A percentile compares a stretch with the other conserved stretches of the same genome.
Evolutionary conservation across 2,888 invertebrate genomes (phyloP).

Genomic region (Cylindroiulus punctatus): DNA sequence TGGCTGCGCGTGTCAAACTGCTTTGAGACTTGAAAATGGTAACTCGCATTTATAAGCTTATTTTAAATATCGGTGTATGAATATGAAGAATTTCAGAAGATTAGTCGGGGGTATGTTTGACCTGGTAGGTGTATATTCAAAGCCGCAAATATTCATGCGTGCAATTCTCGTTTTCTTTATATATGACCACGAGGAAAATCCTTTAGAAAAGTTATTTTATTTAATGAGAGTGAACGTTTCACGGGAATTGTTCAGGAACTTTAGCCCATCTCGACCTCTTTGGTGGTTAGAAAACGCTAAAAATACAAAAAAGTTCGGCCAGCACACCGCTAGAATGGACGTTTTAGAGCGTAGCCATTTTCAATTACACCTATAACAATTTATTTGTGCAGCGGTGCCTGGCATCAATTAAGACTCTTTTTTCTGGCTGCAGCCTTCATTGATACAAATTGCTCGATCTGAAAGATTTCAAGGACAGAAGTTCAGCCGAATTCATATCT

Average conservation of each 20-base stretch:
- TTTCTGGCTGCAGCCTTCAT: not conserved
- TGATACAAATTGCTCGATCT: slow-evolving; percentile 19
- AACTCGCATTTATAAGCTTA: too few species aligned
- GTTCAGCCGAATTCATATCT: slow-evolving; percentile 23
- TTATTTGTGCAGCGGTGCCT: slow-evolving; percentile 4
- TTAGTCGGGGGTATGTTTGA: too few species aligned
- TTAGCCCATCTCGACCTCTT: slow-evolving; percentile 13
- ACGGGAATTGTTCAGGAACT: not conserved
- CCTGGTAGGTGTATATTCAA: too few species aligned
- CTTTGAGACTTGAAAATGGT: too few species aligned
- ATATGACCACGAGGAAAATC: not conserved
- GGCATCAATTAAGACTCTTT: not conserved
- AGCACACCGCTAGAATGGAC: not conserved
- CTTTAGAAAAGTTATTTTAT: not conserved
- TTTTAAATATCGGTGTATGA: too few species aligned
- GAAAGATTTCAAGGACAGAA: slow-evolving; percentile 37
- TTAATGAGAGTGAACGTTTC: slow-evolving; percentile 29
- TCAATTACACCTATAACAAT: not conserved
- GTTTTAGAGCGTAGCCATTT: not conserved
- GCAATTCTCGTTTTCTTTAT: not conserved
- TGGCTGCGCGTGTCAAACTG: too few species aligned
- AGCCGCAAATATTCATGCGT: not conserved
- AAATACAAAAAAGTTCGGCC: not conserved
- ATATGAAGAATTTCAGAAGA: too few species aligned
- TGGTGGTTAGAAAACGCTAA: not conserved